These are phyloP conservation scores for Danionella cerebrum DNA, from an alignment of 2,113 vertebrate species.

Conservation along the genomic window DNA sequence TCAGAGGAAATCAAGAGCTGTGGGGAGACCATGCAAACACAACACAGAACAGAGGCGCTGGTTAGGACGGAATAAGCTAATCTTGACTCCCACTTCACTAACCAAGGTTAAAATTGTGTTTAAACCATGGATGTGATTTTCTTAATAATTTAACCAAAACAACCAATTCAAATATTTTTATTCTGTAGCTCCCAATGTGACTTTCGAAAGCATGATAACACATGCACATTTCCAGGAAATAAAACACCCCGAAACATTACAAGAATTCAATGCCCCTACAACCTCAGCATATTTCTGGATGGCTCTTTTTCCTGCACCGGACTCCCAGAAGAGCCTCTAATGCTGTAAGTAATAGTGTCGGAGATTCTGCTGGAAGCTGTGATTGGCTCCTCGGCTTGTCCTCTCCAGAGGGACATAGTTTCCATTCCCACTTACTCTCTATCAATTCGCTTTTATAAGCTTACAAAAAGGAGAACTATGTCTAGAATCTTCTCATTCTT, in stretches of 20 bases:
- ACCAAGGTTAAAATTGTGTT: no score
- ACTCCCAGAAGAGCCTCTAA: conserved; percentile 22
- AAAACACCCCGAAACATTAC: background rate
- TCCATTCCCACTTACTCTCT: conserved; percentile 39
- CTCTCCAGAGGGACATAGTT: conserved; percentile 32
- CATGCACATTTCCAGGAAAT: no score
- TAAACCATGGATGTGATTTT: no score
- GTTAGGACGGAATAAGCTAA: no score
- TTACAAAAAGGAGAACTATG: conserved; percentile 38
- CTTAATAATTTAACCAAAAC: no score
- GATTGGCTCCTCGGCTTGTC: conserved; percentile 27
- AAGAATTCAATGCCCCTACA: background rate
- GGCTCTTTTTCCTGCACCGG: conserved; percentile 22
- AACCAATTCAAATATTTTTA: no score
- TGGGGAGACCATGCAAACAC: no score
- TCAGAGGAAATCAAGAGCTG: no score
- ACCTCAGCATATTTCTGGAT: conserved; percentile 30
- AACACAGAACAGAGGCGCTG: no score
- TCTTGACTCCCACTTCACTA: no score
- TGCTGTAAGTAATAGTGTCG: conserved; percentile 34
- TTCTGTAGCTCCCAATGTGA: no score
- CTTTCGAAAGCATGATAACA: no score
- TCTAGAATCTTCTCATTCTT: conserved; percentile 30
- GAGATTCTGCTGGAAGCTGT: conserved; percentile 22
- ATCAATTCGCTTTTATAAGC: conserved; percentile 41